These are phyloP conservation scores for Trichogramma evanescens DNA, from an alignment of 2,888 invertebrate species.

Conservation along the genomic window DNA sequence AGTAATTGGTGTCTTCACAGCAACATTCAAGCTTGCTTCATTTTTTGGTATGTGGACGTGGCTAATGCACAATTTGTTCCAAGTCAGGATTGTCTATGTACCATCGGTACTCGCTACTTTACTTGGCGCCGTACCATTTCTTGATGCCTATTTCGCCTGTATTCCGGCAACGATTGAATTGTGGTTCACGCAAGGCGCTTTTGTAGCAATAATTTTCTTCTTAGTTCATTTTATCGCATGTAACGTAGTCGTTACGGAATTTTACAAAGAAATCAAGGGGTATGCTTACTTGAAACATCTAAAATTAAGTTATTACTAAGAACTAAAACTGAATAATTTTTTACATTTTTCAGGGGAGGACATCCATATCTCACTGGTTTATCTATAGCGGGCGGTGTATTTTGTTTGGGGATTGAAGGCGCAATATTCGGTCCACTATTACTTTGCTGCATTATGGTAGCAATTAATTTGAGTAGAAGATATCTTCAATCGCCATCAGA, in stretches of 20 bases:
- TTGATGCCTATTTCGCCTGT: conserved; percentile 93
- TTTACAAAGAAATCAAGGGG: conserved; percentile 97
- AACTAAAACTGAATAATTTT: not conserved
- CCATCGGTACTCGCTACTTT: conserved; percentile 91
- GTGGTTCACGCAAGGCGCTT: conserved; percentile 85
- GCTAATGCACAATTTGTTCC: conserved; percentile 92
- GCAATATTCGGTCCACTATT: conserved; percentile 94
- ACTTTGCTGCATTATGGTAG: conserved; percentile 89
- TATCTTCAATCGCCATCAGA: conserved; percentile 54
- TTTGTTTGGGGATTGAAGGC: conserved; percentile 93
- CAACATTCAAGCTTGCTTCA: conserved; percentile 91
- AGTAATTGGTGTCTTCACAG: conserved; percentile 89
- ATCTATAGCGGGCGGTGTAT: conserved; percentile 95
- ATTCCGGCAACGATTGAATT: conserved; percentile 90
- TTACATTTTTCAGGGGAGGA: conserved; percentile 60
- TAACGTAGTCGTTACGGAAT: conserved; percentile 87
- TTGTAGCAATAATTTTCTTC: conserved; percentile 74
- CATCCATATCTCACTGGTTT: conserved; percentile 96
- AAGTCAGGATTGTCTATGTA: conserved; percentile 88
- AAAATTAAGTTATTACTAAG: conserved; percentile 4
- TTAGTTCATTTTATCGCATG: conserved; percentile 83
- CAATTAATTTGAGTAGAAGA: conserved; percentile 63
- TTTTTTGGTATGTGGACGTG: conserved; percentile 99
- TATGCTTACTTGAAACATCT: conserved; percentile 36
- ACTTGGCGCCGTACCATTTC: conserved; percentile 90